Percentiles rank a stretch among this genome's conserved stretches.
Conservation (phyloP, 1,140 invertebrate species). For the Trichonephila clavata region DNA sequence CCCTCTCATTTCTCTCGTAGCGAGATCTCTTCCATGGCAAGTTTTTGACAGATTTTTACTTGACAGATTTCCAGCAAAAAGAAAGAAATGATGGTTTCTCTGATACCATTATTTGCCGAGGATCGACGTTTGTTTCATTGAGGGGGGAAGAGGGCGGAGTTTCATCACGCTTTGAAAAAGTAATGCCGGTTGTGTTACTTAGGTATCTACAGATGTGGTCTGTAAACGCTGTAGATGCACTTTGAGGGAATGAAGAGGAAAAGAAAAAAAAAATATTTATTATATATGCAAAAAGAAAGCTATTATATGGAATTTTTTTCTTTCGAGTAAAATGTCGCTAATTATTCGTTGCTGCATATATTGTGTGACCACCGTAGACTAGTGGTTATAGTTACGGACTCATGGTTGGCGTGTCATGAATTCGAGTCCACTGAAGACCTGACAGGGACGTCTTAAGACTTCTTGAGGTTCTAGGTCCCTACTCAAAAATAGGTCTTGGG, state of each 20-base stretch:
- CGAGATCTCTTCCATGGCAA: not conserved
- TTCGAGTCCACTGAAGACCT: too few species aligned
- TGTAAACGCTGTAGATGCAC: not conserved
- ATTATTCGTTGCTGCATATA: too few species aligned
- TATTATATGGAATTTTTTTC: too few species aligned
- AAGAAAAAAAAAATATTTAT: not conserved
- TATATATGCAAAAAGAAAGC: too few species aligned
- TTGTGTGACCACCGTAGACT: too few species aligned
- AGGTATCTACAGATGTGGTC: not conserved
- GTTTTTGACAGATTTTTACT: slow-evolving; percentile 30
- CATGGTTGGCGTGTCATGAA: too few species aligned
- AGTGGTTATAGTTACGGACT: too few species aligned
- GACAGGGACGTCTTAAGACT: too few species aligned
- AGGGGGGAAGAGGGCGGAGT: not conserved
- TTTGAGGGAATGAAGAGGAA: not conserved
- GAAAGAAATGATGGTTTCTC: not conserved
- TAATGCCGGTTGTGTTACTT: not conserved
- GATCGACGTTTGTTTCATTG: slow-evolving; percentile 25
- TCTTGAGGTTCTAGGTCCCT: too few species aligned
- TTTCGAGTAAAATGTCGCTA: too few species aligned
- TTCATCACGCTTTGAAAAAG: not conserved
- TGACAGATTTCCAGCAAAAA: not conserved
- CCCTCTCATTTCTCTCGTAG: not conserved
- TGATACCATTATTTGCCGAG: slow-evolving; percentile 11
- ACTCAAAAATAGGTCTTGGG: too few species aligned